These are phyloP conservation scores for Megastigmus dorsalis DNA, from an alignment of 2,888 invertebrate genomes.

Conservation along the genomic window DNA sequence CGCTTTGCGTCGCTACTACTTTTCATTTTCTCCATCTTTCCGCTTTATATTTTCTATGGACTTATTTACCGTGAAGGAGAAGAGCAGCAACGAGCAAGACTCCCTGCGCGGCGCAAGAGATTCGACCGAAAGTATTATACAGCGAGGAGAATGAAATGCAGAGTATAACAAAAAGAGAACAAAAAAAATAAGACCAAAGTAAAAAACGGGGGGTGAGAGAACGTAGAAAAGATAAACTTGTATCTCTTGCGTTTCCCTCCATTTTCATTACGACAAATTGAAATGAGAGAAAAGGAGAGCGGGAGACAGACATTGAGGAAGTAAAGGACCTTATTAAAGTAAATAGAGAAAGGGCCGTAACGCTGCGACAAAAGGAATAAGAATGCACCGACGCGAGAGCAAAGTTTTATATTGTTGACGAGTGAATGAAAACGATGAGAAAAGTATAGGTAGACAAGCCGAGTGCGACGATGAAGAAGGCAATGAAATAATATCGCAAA, in stretches of 20 bases:
- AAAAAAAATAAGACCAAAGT: neutral
- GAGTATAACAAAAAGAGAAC: neutral
- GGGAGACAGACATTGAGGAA: neutral
- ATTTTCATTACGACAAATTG: slow-evolving; percentile 27
- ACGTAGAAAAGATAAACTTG: too few relatives aligned
- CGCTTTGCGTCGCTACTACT: neutral
- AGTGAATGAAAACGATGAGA: neutral
- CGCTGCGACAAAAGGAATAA: neutral
- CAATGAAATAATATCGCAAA: too few relatives aligned
- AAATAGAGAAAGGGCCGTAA: neutral
- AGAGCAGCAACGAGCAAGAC: too few relatives aligned
- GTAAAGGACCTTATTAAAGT: neutral
- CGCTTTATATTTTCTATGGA: neutral
- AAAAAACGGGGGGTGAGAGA: slow-evolving; percentile 6
- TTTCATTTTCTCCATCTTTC: neutral
- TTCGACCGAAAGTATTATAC: too few relatives aligned
- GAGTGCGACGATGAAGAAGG: neutral
- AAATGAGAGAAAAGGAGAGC: slow-evolving; percentile 20
- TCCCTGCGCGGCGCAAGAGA: too few relatives aligned
- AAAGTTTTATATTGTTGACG: slow-evolving; percentile 22
- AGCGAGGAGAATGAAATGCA: neutral
- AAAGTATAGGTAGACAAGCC: neutral
- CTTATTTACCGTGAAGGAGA: neutral
- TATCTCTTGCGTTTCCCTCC: slow-evolving; percentile 12
- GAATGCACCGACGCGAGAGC: slow-evolving; percentile 5